These are phyloP conservation scores for Agraylea sexmaculata DNA, from an alignment of 1,140 invertebrate genomes.

Conservation along the genomic window DNA sequence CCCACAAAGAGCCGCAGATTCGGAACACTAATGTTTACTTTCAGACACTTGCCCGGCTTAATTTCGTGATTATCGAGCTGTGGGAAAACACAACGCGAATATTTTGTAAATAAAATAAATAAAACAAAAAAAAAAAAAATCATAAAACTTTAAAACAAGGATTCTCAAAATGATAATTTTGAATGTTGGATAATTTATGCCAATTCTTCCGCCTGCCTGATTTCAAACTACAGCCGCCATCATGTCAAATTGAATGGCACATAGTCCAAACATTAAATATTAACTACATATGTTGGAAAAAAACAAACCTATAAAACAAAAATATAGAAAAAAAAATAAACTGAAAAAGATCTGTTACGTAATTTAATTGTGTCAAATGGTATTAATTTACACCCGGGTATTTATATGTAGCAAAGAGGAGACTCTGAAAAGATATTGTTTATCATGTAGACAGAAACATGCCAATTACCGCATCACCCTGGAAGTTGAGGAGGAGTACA, in stretches of 20 bases:
- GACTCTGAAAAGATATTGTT: conserved; percentile 60
- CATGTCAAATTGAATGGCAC: too few relatives aligned
- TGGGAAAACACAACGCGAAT: conserved; percentile 45
- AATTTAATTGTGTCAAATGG: not conserved
- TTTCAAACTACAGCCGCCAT: too few relatives aligned
- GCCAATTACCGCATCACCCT: conserved; percentile 42
- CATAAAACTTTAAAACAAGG: conserved; percentile 3
- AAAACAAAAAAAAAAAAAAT: conserved; percentile 14
- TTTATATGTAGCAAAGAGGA: conserved; percentile 64
- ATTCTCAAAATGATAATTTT: not conserved
- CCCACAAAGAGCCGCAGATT: conserved; percentile 99
- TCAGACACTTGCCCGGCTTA: conserved; percentile 96
- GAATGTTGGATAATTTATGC: not conserved
- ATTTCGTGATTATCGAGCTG: conserved; percentile 99
- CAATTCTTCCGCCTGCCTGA: too few relatives aligned
- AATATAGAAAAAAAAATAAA: conserved; percentile 6
- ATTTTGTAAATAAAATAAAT: conserved; percentile 11
- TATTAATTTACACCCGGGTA: conserved; percentile 1
- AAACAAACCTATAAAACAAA: conserved; percentile 3
- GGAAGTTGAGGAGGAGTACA: conserved; percentile 37
- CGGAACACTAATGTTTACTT: conserved; percentile 99
- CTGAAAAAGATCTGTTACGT: not conserved
- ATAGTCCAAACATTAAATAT: too few relatives aligned
- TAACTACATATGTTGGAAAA: too few relatives aligned
- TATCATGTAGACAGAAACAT: conserved; percentile 37